A percentile compares a stretch with the other conserved stretches of the same genome.
These are phyloP conservation scores for Ephialtes manifestator DNA, from an alignment of 2,888 invertebrate species.

Conservation along the genomic window DNA sequence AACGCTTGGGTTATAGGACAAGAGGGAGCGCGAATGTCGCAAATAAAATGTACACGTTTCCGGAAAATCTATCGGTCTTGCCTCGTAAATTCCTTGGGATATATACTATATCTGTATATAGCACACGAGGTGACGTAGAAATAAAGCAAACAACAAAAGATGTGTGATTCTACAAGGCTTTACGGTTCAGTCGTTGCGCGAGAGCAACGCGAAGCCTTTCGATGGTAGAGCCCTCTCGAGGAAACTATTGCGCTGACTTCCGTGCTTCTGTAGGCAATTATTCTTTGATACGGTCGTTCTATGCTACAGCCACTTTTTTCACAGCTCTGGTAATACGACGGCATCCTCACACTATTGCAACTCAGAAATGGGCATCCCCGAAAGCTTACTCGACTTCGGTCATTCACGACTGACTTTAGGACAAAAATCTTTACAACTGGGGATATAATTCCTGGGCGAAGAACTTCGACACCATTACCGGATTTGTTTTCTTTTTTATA, in stretches of 20 bases:
- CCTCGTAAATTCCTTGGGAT: conserved; percentile 49
- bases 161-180: conserved; percentile 34
- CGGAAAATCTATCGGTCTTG: conserved; percentile 50
- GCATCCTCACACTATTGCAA: background rate
- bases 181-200: conserved; percentile 42
- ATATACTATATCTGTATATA: background rate
- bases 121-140: conserved; percentile 1
- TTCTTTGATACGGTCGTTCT: conserved; percentile 50
- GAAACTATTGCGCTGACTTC: conserved; percentile 8
- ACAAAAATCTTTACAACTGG: conserved; percentile 17
- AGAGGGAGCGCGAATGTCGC: background rate
- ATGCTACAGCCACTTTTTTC: background rate
- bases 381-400: background rate
- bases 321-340: background rate
- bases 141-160: conserved; percentile 17
- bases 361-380: background rate
- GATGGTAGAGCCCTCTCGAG: background rate
- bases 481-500: conserved; percentile 17
- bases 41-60: conserved; percentile 54
- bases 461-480: conserved; percentile 24
- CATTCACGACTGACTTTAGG: conserved; percentile 5
- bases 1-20: background rate
- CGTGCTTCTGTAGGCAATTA: conserved; percentile 43
- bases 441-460: conserved; percentile 18
- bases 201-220: conserved; percentile 18